These are phyloP conservation scores for Syncerus caffer DNA, from an alignment of 2,797 vertebrate species.

Conservation along the genomic window DNA sequence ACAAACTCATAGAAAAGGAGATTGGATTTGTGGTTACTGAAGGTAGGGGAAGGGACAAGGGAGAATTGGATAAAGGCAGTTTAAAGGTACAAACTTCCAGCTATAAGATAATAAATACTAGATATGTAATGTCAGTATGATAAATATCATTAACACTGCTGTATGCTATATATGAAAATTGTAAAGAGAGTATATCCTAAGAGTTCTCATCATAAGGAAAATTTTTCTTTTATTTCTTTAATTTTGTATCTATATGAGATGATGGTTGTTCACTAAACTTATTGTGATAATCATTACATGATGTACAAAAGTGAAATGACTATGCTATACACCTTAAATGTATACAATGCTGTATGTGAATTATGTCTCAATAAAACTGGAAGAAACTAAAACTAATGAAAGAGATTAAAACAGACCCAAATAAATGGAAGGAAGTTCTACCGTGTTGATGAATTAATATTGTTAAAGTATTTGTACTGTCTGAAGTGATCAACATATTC, in stretches of 20 bases:
- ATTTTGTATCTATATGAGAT: not conserved
- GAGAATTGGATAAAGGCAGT: not conserved
- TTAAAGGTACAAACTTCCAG: not conserved
- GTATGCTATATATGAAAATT: not conserved
- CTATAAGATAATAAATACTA: not conserved
- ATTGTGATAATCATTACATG: not conserved
- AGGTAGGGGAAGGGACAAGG: not conserved
- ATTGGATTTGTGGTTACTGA: not conserved
- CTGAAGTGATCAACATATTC: not conserved
- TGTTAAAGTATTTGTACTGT: not conserved
- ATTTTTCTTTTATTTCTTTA: not conserved
- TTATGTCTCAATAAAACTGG: not conserved
- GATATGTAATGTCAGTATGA: not conserved
- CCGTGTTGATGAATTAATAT: not conserved
- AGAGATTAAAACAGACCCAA: not conserved
- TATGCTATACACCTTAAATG: not conserved
- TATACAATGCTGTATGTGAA: not conserved
- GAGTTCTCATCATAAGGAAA: not conserved
- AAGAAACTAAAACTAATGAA: not conserved
- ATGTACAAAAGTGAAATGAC: not conserved
- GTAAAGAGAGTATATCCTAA: not conserved
- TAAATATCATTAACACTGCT: not conserved
- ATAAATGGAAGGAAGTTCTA: not conserved
- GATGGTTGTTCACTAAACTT: not conserved
- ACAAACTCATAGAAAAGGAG: not conserved